Conservation (phyloP, 2,113 vertebrate genomes). For the Cranoglanis bouderius region DNA sequence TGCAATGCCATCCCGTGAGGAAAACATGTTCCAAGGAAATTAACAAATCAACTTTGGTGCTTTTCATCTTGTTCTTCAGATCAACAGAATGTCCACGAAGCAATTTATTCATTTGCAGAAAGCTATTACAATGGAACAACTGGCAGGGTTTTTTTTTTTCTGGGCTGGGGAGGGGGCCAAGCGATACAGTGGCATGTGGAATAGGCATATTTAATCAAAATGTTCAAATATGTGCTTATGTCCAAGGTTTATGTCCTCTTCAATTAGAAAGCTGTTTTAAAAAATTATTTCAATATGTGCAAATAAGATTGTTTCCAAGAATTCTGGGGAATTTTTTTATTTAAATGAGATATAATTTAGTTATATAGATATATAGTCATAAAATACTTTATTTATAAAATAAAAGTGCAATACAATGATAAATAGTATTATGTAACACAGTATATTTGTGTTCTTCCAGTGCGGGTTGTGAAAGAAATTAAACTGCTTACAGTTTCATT, state of each 20-base stretch:
- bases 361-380: background rate
- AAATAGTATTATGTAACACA: background rate
- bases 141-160: background rate
- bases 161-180: background rate
- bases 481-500: background rate
- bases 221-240: too few relatives aligned
- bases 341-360: background rate
- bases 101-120: background rate
- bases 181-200: background rate
- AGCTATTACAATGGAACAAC: background rate
- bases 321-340: background rate
- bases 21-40: background rate
- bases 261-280: background rate
- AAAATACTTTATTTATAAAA: background rate
- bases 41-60: background rate
- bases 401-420: background rate
- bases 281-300: background rate
- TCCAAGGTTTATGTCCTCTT: background rate
- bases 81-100: background rate
- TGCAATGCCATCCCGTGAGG: background rate
- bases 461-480: background rate
- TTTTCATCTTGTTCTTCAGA: background rate
- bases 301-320: background rate
- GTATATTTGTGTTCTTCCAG: background rate
- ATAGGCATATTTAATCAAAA: background rate